Conservation (phyloP, 92 coral and sea anemone species). For the Porites cylindrica region DNA sequence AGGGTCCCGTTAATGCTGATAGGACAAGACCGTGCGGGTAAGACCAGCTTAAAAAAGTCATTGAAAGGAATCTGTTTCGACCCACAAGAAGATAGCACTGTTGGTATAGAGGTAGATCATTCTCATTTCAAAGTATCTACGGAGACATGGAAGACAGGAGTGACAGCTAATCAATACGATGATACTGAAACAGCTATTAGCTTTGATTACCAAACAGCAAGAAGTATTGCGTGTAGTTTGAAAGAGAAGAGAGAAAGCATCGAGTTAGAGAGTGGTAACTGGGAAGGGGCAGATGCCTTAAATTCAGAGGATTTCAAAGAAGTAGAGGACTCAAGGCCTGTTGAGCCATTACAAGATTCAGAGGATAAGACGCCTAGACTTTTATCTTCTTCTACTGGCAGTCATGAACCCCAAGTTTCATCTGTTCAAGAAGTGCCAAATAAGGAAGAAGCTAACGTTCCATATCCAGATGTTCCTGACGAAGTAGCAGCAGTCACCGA, state of each 20-base stretch:
- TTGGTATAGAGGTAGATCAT: constrained; percentile 52
- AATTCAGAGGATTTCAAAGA: neutral
- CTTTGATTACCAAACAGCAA: neutral
- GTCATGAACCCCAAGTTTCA: neutral
- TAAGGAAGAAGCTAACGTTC: neutral
- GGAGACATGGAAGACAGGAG: neutral
- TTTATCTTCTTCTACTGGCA: neutral
- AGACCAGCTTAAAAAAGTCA: constrained; percentile 73
- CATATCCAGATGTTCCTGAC: neutral
- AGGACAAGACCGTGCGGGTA: constrained; percentile 75
- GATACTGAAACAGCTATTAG: neutral
- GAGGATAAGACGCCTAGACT: too few relatives aligned
- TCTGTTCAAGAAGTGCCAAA: neutral
- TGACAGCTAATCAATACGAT: neutral
- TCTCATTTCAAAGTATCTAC: constrained; percentile 18
- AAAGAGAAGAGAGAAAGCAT: neutral
- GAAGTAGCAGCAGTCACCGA: neutral
- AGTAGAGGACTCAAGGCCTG: neutral
- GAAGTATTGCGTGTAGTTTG: neutral
- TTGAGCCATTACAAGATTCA: neutral
- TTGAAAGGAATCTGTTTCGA: constrained; percentile 52
- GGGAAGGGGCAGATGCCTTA: too few relatives aligned
- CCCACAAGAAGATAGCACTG: constrained; percentile 65
- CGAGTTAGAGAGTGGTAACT: too few relatives aligned
- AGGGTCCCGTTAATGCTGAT: constrained; percentile 69